These are phyloP conservation scores for Excalfactoria chinensis DNA, from an alignment of 2,113 vertebrate species.

Conservation along the genomic window DNA sequence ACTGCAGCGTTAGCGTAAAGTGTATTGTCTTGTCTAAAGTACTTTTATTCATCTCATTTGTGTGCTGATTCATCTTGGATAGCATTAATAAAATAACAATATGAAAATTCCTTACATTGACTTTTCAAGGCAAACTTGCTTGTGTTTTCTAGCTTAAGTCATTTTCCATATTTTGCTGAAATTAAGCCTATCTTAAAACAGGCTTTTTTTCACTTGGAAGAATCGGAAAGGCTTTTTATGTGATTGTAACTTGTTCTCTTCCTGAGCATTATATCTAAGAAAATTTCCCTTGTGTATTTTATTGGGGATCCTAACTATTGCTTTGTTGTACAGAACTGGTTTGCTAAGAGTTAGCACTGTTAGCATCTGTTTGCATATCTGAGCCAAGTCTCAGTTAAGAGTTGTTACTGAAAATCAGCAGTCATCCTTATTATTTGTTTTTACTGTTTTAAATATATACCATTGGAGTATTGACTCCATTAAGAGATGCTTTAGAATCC, in stretches of 20 bases:
- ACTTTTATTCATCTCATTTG: slow-evolving; percentile 40
- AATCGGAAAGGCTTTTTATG: neutral
- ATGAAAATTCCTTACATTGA: slow-evolving; percentile 9
- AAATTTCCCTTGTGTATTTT: neutral
- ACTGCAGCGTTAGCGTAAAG: slow-evolving; percentile 15
- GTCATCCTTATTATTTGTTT: neutral
- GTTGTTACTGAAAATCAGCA: neutral
- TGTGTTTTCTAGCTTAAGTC: slow-evolving; percentile 7
- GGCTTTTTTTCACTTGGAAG: neutral
- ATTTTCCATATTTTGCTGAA: neutral
- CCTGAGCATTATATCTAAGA: neutral
- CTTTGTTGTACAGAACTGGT: slow-evolving; percentile 4
- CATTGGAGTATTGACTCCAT: neutral
- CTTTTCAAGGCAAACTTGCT: slow-evolving; percentile 29
- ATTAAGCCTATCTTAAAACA: neutral
- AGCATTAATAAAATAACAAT: slow-evolving; percentile 57
- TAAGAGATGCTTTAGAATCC: neutral
- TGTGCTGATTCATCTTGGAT: neutral
- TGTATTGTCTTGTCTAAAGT: neutral
- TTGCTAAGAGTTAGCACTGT: neutral
- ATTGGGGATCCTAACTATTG: neutral
- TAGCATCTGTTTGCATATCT: neutral
- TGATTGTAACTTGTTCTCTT: neutral
- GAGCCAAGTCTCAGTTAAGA: neutral
- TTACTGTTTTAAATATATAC: neutral